A percentile compares a stretch with the other conserved stretches of the same genome.
phyloP scores from a whole-genome alignment of 1,140 invertebrate species.

The Nomia melanderi region DNA sequence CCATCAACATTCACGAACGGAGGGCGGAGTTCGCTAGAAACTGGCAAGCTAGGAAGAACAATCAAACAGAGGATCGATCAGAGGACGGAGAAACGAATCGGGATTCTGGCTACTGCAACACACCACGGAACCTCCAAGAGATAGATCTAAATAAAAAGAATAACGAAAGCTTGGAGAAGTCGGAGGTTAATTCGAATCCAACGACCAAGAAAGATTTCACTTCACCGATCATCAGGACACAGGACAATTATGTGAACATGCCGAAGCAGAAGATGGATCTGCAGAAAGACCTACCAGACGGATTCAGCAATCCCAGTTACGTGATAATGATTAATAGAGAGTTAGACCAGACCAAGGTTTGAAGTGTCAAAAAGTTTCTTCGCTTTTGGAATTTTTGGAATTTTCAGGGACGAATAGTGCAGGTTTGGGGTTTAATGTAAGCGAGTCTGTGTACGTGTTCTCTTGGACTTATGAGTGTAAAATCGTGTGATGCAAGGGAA shows the following conservation, averaged over 20 bases:
- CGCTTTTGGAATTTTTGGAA: no score
- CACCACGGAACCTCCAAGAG: constrained; percentile 65
- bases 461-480: no score
- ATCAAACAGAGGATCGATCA: constrained; percentile 8
- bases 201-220: constrained; percentile 44
- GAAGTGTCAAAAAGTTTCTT: not conserved
- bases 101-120: constrained; percentile 75
- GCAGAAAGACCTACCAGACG: constrained; percentile 76
- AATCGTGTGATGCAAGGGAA: no score
- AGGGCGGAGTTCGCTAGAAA: constrained; percentile 75
- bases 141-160: constrained; percentile 64
- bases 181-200: not conserved
- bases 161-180: not conserved
- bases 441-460: no score
- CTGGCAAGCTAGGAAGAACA: constrained; percentile 60
- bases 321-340: constrained; percentile 62
- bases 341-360: constrained; percentile 44
- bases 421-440: no score
- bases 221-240: constrained; percentile 75
- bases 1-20: constrained; percentile 76
- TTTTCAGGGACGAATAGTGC: not conserved
- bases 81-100: constrained; percentile 30
- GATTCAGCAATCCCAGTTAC: constrained; percentile 81
- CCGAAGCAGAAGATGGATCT: constrained; percentile 81
- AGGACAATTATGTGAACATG: constrained; percentile 85